These are phyloP conservation scores for Limnephilus auricula DNA, from an alignment of 2,888 invertebrate species.

Conservation along the genomic window DNA sequence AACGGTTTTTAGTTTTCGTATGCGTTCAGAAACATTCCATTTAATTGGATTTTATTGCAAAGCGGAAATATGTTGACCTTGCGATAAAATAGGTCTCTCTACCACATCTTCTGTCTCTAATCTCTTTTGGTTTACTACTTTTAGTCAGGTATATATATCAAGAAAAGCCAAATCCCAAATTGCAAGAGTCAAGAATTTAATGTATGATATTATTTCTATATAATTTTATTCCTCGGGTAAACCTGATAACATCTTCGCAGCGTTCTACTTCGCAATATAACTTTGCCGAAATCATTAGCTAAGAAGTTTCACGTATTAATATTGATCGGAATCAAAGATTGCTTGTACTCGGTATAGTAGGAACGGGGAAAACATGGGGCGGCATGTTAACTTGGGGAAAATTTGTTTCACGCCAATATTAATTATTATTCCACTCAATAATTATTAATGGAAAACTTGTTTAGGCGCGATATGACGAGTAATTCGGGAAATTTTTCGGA, in stretches of 20 bases:
- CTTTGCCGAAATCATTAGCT: neutral
- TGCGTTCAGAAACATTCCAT: too few relatives aligned
- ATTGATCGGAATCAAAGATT: neutral
- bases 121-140: too few relatives aligned
- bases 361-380: neutral
- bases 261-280: neutral
- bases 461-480: too few relatives aligned
- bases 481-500: too few relatives aligned
- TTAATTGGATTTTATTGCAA: too few relatives aligned
- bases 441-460: too few relatives aligned
- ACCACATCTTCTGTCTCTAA: too few relatives aligned
- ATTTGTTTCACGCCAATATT: neutral
- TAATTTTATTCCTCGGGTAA: neutral
- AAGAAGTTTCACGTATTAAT: neutral
- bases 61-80: too few relatives aligned
- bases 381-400: neutral
- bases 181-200: neutral
- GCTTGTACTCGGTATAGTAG: neutral
- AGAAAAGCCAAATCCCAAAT: too few relatives aligned
- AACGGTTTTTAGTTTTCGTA: too few relatives aligned
- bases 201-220: neutral
- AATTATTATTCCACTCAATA: neutral
- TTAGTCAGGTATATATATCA: too few relatives aligned
- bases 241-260: neutral
- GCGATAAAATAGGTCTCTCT: too few relatives aligned